These are phyloP conservation scores for Drosophila quinaria DNA, from an alignment of 2,888 invertebrate genomes.

Conservation along the genomic window DNA sequence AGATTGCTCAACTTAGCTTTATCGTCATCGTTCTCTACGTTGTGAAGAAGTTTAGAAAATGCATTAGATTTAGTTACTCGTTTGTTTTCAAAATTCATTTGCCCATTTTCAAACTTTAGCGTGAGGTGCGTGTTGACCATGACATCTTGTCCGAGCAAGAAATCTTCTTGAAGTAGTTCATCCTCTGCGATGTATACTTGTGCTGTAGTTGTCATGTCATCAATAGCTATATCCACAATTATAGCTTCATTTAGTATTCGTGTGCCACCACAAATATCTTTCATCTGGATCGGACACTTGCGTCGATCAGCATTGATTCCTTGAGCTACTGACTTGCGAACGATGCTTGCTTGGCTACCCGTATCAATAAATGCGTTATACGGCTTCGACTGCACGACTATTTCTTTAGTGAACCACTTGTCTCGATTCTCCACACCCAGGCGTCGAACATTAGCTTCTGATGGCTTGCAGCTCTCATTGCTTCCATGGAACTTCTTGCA, in stretches of 20 bases:
- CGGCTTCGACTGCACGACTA: too few relatives aligned
- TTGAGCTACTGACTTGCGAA: too few relatives aligned
- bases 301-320: too few relatives aligned
- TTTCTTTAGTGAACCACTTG: too few relatives aligned
- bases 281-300: constrained; percentile 1
- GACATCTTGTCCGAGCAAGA: constrained; percentile 2
- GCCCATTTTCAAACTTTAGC: background rate
- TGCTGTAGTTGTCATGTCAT: background rate
- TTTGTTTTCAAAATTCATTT: background rate
- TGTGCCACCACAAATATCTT: constrained; percentile 1
- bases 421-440: too few relatives aligned
- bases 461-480: too few relatives aligned
- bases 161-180: constrained; percentile 3
- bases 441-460: too few relatives aligned
- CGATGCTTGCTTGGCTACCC: too few relatives aligned
- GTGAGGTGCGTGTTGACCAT: background rate
- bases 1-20: background rate
- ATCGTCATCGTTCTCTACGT: background rate
- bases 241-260: constrained; percentile 5
- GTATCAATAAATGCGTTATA: too few relatives aligned
- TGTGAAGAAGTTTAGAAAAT: background rate
- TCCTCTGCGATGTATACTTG: constrained; percentile 6
- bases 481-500: too few relatives aligned
- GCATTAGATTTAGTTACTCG: background rate
- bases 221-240: constrained; percentile 1